Percentiles rank a stretch among this genome's conserved stretches.
Conservation (phyloP, 2,113 vertebrate genomes). For the Carlito syrichta region DNA sequence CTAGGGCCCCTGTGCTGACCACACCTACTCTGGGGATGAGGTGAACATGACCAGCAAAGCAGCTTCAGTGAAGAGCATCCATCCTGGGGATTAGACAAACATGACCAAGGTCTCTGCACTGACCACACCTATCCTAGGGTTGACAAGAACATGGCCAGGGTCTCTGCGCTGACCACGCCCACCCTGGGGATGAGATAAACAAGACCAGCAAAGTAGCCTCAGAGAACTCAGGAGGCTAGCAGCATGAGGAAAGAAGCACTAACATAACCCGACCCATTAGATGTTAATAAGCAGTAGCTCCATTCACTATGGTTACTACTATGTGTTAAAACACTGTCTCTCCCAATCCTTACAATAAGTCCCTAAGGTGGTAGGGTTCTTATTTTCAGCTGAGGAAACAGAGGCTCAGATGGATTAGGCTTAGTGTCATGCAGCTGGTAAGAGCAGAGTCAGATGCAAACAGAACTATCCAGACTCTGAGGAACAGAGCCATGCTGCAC, state of each 20-base stretch:
- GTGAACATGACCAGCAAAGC: neutral
- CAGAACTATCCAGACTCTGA: neutral
- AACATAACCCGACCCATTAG: neutral
- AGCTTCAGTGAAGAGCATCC: neutral
- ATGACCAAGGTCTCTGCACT: too few species aligned
- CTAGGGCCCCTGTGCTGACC: neutral
- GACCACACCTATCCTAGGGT: too few species aligned
- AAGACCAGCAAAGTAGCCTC: too few species aligned
- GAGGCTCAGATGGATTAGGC: neutral
- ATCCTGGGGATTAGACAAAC: too few species aligned
- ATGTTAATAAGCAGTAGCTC: neutral
- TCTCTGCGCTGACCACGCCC: too few species aligned
- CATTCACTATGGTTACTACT: neutral
- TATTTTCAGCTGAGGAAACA: neutral
- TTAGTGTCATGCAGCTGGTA: neutral
- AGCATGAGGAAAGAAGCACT: neutral
- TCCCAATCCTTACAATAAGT: neutral
- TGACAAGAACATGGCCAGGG: too few species aligned
- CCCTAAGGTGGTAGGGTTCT: neutral
- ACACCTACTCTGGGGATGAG: neutral
- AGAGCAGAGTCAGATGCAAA: neutral
- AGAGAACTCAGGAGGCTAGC: neutral
- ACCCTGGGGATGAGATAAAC: too few species aligned
- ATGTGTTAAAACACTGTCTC: neutral
- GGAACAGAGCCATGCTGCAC: rapidly evolving